Evolutionary conservation across 2,797 vertebrate species (phyloP), one percentile per base, ranked within the genome.

Genomic region (Limnodromus scolopaceus): DNA sequence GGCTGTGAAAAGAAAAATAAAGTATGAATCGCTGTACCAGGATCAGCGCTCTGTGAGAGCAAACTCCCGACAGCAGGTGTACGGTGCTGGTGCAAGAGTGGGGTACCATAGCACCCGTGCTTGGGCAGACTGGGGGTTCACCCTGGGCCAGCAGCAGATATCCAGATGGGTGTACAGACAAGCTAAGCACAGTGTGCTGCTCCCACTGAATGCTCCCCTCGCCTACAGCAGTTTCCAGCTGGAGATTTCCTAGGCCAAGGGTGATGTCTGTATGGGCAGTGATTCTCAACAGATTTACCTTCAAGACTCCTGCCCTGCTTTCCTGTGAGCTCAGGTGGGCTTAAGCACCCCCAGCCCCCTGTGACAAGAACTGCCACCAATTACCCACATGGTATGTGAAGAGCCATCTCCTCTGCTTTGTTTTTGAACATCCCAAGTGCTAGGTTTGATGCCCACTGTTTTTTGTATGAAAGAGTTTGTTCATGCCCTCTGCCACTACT

Each of bases 51-150:
- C 43, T 43, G 28, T 11, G 36, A 38, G 23, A 81, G 25, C 76
- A 76, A 61, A 54, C 8, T 39, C 65, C 39, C 6, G 19, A 13
- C 6, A 27, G 6, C 46, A 30, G 32, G n/a, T 11, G 34, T 27
- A 14, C 34, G 8, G 46, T 8, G 45, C 49, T 58, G 77, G 16
- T 28, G 27, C 30, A 9, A 43, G 81, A 68, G 27, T 84, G 34
- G 43, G 53, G 41, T n/a, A n/a, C 39, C 2, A 1, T 1, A 51
- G 61, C 61, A 36, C 18, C 48, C 1, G 0, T 24, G n/a, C 15
- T 51, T 28, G 49, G 34, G 80, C 43, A 63, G 43, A 28, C 14
- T 1, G 2, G 28, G 57, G 32, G 10, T 38, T 58, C 48, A 20
- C 43, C 38, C 65, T 30, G 55, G 27, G n/a, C 66, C 66, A 79